Base-by-base conservation (phyloP, 1,140 invertebrate species). In the Hyphantria cunea region DNA sequence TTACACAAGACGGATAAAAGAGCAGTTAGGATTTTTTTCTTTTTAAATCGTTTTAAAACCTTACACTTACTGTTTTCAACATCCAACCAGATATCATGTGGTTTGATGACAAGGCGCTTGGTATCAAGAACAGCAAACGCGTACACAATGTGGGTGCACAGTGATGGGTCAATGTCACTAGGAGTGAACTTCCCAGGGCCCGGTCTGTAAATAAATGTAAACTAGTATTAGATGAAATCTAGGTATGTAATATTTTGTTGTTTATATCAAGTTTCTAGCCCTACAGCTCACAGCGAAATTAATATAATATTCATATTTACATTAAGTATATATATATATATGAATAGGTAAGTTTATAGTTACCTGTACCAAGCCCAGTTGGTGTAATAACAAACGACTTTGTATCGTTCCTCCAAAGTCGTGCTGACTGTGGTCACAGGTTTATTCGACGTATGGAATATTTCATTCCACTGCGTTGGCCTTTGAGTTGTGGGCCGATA, bases 91-190 rank as follows among this genome's bases (percentile, higher is more conserved):
- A 95, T 95, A 82, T 98, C 97, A 74, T 97, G 96, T 0, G 96
- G 94, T 78, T 96, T 96, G 37, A 98, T 95, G 0, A 94, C 93
- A 0, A 97, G 84, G 8, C 93, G 93, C 0, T 95, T 93, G 10
- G 93, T 94, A 77, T 97, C 96, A 10, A 98, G 84, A 0, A 97
- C 96, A 0, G 97, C 97, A 82, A 98, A 99, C 0, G 97, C 97
- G 74, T 98, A 98, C 3, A 98, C 94, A 55, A 98, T 95, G 74
- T 98, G 97, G 0, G 97, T 97, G 73, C 97, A 98, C 0, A 98
- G 91, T 7, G 95, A 93, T 0, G 95, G 91, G 76, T 98, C 95
- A 15, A 98, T 97, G 70, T 97, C 93, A 72, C 95, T 94, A 6
- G 97, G 97, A 6, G 94, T 77, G 70, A 95, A 98, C 76, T 96